Evolutionary conservation across 2,113 vertebrate species (phyloP), one percentile per base, ranked within the genome.

Genomic region (Paramisgurnus dabryanus): DNA sequence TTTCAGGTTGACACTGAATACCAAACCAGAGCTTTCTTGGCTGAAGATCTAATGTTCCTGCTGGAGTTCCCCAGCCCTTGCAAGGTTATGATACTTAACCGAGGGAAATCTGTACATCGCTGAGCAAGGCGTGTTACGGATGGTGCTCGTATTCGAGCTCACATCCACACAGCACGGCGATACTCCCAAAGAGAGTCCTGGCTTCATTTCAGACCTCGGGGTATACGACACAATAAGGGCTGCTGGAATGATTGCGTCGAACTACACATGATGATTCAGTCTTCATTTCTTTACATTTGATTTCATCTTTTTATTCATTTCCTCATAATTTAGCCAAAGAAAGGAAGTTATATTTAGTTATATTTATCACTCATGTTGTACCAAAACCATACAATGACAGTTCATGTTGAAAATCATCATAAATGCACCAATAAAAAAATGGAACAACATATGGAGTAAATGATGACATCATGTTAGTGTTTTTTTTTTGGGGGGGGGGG

Each of bases 11-110:
- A 43, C 77, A 83, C 57, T 50, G 68, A 53, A 78, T 55, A 66
- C 75, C 79, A 67, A 65, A 70, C 58, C 70, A 61, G 43, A 40
- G 58, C 10, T 47, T 78, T 83, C 76, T 78, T 81, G 84, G 79
- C 82, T 57, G 6, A 65, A 41, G 69, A 81, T 80, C 75, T 71
- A 66, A 81, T 71, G 69, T n/a, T 66, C 47, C 74, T 53, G 78
- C 61, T 34, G 34, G 27, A 64, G 79, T 75, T 61, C 64, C 40
- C 63, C 50, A 7, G 11, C 39, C 78, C 58, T 64, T 5, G 57
- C 67, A 72, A 61, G 71, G 3, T 57, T 78, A 74, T 77, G 81
- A 78, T 80, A 82, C 80, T 69, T 76, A 58, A 85, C 61, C 72
- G 67, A 40, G 61, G 34, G 67, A 73, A 69, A 66, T 73, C 63